Conservation (phyloP, 2,888 invertebrate genomes). For the Eupelmus urozonus region DNA sequence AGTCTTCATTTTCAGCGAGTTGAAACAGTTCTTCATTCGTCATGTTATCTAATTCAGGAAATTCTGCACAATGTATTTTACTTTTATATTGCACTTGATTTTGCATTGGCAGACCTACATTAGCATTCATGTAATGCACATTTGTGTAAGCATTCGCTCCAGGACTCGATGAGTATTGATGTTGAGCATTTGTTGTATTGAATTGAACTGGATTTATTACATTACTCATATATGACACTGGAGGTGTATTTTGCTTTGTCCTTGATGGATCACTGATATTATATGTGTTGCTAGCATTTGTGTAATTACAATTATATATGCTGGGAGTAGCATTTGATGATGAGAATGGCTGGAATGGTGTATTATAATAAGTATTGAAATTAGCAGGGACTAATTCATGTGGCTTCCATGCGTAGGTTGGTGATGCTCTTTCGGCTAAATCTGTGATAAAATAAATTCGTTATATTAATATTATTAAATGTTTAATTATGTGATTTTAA, state of each 20-base stretch:
- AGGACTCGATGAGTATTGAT: constrained; percentile 70
- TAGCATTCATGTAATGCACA: constrained; percentile 70
- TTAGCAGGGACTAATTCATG: constrained; percentile 69
- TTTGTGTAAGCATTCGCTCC: constrained; percentile 68
- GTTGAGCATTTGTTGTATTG: constrained; percentile 44
- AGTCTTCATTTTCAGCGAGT: constrained; percentile 84
- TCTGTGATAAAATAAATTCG: constrained; percentile 63
- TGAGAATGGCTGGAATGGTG: constrained; percentile 72
- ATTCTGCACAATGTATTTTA: constrained; percentile 69
- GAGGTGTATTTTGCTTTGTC: constrained; percentile 46
- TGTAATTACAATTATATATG: constrained; percentile 73
- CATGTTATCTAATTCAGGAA: constrained; percentile 79
- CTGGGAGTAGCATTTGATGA: constrained; percentile 69
- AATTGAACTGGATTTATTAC: constrained; percentile 36
- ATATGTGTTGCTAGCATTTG: constrained; percentile 65
- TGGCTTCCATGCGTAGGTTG: constrained; percentile 70
- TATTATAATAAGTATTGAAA: constrained; percentile 71
- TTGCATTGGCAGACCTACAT: constrained; percentile 65
- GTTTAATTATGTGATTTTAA: too few relatives aligned
- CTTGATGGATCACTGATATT: constrained; percentile 62
- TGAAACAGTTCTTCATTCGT: constrained; percentile 84
- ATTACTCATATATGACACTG: constrained; percentile 39
- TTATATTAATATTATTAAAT: too few relatives aligned
- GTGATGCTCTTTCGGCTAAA: constrained; percentile 71
- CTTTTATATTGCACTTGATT: constrained; percentile 59